A percentile compares a stretch with the other conserved stretches of the same genome.
phyloP scores from a whole-genome alignment of 2,797 vertebrate species.

The Eptatretus atami region DNA sequence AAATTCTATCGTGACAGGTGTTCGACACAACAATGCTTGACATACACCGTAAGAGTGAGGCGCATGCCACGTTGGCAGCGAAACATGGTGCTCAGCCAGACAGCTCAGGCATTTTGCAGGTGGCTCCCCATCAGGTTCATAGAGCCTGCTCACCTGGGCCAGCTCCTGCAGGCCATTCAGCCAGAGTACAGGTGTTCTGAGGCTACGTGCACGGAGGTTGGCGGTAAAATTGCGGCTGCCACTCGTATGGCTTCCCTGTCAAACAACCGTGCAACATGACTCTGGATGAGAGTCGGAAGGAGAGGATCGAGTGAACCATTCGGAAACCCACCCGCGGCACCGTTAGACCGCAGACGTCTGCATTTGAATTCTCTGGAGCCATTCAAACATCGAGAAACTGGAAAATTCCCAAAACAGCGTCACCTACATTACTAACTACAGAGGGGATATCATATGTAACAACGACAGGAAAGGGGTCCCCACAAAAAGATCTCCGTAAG shows the following conservation, averaged over 20 bases:
- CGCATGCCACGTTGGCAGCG: slow-evolving; percentile 85
- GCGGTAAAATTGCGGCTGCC: slow-evolving; percentile 75
- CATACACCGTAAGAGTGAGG: slow-evolving; percentile 77
- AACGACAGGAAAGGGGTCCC: no score
- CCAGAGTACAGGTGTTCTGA: slow-evolving; percentile 98
- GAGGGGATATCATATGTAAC: no score
- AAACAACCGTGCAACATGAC: no score
- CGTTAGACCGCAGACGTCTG: no score
- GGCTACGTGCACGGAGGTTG: slow-evolving; percentile 68
- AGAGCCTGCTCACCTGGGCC: slow-evolving; percentile 64
- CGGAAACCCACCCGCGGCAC: no score
- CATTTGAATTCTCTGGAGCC: no score
- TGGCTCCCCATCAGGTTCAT: slow-evolving; percentile 34
- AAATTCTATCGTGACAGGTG: background rate
- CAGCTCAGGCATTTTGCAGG: slow-evolving; percentile 51
- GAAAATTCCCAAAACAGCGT: no score
- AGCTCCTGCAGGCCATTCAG: slow-evolving; percentile 91
- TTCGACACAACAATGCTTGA: slow-evolving; percentile 5
- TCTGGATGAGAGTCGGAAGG: no score
- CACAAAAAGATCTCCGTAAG: no score
- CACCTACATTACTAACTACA: no score
- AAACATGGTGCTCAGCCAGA: slow-evolving; percentile 58
- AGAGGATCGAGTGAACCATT: no score
- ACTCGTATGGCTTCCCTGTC: slow-evolving; percentile 91
- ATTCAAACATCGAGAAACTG: no score